Base-by-base conservation (phyloP, 2,113 vertebrate species). In the Peromyscus californicus region DNA sequence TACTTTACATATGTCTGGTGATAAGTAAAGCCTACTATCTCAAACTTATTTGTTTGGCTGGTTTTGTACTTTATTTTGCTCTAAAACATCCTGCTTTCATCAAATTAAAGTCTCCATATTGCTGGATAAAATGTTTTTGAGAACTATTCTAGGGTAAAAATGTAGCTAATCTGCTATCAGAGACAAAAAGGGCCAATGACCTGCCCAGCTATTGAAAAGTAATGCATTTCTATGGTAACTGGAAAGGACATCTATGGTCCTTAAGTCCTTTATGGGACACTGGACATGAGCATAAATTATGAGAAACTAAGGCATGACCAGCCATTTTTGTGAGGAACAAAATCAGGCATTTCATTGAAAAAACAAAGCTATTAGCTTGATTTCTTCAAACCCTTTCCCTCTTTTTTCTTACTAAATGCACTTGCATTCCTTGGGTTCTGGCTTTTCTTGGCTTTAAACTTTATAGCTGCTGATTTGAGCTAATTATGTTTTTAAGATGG, bases 301-400 rank as follows among this genome's bases (percentile, higher is more conserved):
- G 63, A n/a, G 79, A 97, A 94, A 92, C 31, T 90, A 90, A 88
- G 72, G 51, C 39, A 72, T 84, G n/a, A 95, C 22, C 7, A 95
- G 72, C 3, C 5, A 79, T 42, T 59, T 61, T 59, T 6, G 45
- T 65, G 48, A 89, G 63, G 22, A 91, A 82, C 94, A 51, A 79
- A 79, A 21, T 79, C 51, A 93, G 54, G 15, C 21, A 72, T 72
- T 65, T 89, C 24, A 79, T 19, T 83, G 48, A 51, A 93, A 84
- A 67, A 79, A 59, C 89, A 78, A 72, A 90, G 33, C 42, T 48
- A 90, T 19, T 63, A 74, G 45, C 59, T 65, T 22, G 61, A 79
- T 63, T 90, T 54, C 17, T 82, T 42, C 29, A 57, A 57, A 26
- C 22, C 1, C 11, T 12, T 26, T 4, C 12, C 12, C 31, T 80